Evolutionary conservation across 2,113 vertebrate species (phyloP).

Genomic region (Ia io): DNA sequence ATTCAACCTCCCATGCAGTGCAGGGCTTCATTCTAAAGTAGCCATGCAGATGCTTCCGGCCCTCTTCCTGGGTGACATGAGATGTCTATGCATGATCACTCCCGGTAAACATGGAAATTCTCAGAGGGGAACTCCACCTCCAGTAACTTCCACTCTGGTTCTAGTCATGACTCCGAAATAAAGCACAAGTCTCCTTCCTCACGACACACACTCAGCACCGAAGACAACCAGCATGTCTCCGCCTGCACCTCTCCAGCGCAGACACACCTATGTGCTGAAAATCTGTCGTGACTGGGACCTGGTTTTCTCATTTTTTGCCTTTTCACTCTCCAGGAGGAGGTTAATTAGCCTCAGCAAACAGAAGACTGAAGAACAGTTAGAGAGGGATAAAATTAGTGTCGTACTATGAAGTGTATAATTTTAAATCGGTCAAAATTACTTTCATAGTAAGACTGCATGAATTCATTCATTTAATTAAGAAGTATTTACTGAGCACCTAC

Average conservation of each 20-base stretch:
- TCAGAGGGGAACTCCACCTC: background rate
- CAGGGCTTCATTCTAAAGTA: background rate
- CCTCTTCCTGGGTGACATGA: background rate
- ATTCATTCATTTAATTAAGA: background rate
- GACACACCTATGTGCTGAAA: background rate
- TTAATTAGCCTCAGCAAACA: background rate
- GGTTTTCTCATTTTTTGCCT: background rate
- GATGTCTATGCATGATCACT: background rate
- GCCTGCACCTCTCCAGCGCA: background rate
- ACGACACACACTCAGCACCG: background rate
- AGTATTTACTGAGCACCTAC: background rate
- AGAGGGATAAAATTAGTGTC: background rate
- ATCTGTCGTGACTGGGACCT: background rate
- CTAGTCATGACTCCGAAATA: background rate
- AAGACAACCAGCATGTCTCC: background rate
- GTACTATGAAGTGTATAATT: conserved; percentile 2
- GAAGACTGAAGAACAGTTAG: conserved; percentile 14
- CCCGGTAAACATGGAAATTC: background rate
- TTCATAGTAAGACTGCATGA: background rate
- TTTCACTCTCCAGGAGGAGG: background rate
- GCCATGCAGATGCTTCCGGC: background rate
- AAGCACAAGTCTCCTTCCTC: background rate
- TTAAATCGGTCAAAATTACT: conserved; percentile 33
- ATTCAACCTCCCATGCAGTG: background rate
- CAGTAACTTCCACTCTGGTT: background rate